Conservation (phyloP, 2,797 vertebrate genomes). For the Brotogeris chrysoptera region DNA sequence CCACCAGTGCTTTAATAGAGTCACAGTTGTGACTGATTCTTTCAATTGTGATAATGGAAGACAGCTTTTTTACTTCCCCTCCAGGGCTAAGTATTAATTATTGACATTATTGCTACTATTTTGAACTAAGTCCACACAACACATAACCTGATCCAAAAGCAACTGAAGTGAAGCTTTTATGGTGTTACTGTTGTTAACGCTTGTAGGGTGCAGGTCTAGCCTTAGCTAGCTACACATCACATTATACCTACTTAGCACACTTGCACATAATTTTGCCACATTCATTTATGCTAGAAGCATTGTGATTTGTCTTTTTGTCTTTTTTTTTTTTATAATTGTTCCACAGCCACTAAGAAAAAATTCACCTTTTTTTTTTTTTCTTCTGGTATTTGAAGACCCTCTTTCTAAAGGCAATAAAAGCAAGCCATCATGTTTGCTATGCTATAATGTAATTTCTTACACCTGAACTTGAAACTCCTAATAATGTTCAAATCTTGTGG, state of each 20-base stretch:
- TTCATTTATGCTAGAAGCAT: neutral
- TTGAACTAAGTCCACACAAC: slow-evolving; percentile 7
- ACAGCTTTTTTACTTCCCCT: neutral
- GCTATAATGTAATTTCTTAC: neutral
- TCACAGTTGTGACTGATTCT: neutral
- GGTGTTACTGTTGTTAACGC: neutral
- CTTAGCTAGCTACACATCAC: neutral
- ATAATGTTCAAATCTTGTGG: neutral
- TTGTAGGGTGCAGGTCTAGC: neutral
- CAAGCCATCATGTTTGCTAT: neutral
- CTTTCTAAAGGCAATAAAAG: neutral
- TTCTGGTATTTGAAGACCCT: neutral
- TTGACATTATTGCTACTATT: slow-evolving; percentile 24
- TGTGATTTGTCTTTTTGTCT: neutral
- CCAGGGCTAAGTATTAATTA: slow-evolving; percentile 27
- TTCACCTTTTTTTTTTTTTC: neutral
- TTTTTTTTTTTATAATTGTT: neutral
- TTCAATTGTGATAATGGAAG: neutral
- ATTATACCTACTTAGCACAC: neutral
- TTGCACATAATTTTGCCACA: neutral
- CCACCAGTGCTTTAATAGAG: neutral
- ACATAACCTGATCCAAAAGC: neutral
- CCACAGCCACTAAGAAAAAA: neutral
- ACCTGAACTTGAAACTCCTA: neutral
- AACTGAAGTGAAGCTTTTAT: neutral